A percentile compares a stretch with the other conserved stretches of the same genome.
Conservation (phyloP, 2,888 invertebrate species). For the Corbicula japonica region DNA sequence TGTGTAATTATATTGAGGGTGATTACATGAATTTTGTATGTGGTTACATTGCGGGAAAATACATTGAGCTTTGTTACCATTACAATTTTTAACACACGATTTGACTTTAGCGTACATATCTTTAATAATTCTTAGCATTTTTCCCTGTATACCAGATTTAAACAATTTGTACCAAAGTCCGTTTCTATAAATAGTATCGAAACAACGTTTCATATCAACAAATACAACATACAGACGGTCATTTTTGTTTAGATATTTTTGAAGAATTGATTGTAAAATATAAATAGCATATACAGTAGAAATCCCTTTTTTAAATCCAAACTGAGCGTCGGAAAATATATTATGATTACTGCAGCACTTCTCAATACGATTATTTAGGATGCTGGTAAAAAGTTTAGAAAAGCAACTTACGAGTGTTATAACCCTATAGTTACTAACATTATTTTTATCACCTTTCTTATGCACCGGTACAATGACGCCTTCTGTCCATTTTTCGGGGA, state of each 20-base stretch:
- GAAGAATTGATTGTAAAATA: background rate
- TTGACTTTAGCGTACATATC: conserved; percentile 5
- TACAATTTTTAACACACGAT: conserved; percentile 1
- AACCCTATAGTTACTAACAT: conserved; percentile 38
- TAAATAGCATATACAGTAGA: conserved; percentile 18
- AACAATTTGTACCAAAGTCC: background rate
- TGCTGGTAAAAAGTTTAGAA: conserved; percentile 34
- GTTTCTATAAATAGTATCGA: conserved; percentile 19
- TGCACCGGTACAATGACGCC: too few species aligned
- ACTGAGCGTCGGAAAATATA: conserved; percentile 28
- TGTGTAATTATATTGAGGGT: too few species aligned
- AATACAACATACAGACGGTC: background rate
- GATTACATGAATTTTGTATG: too few species aligned
- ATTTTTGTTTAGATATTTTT: conserved; percentile 3
- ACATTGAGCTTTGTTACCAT: too few species aligned
- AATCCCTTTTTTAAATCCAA: conserved; percentile 27
- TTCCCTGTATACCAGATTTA: background rate
- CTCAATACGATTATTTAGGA: conserved; percentile 32
- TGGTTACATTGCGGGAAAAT: too few species aligned
- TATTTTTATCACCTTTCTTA: conserved; percentile 29
- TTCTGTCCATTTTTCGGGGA: too few species aligned
- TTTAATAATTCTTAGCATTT: background rate
- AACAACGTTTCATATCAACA: background rate
- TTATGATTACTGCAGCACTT: conserved; percentile 16
- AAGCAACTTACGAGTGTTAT: conserved; percentile 31